Evolutionary conservation across 2,888 invertebrate genomes (phyloP).

Genomic region (Ichneumoninae sp.): DNA sequence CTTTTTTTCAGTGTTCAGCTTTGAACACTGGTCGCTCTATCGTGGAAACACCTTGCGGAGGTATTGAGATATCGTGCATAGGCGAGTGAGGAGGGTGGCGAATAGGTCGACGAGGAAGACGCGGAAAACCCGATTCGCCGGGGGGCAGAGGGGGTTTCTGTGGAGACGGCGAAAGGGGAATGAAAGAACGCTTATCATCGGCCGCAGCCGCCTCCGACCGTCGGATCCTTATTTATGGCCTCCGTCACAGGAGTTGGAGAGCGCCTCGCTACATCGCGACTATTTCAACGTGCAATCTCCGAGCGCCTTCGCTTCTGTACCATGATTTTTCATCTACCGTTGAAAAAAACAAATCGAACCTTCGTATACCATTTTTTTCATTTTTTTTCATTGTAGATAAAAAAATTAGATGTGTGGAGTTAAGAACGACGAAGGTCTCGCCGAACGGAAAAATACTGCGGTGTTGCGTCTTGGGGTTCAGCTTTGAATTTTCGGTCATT

Average conservation of each 20-base stretch:
- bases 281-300: constrained; percentile 47
- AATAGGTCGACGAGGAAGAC: constrained; percentile 53
- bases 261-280: constrained; percentile 51
- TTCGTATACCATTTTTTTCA: not conserved
- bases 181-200: constrained; percentile 82
- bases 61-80: constrained; percentile 51
- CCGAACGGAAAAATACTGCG: not conserved
- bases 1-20: not conserved
- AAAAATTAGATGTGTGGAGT: constrained; percentile 1
- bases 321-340: constrained; percentile 10
- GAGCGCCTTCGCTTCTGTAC: constrained; percentile 17
- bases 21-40: constrained; percentile 42
- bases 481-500: too few relatives aligned
- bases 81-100: constrained; percentile 59
- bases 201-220: constrained; percentile 81
- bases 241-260: constrained; percentile 62
- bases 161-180: constrained; percentile 66
- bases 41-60: constrained; percentile 25
- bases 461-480: too few relatives aligned
- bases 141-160: constrained; percentile 46
- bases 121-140: constrained; percentile 48
- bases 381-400: not conserved
- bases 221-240: constrained; percentile 83
- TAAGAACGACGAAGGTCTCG: not conserved
- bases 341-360: not conserved